phyloP scores from a whole-genome alignment of 2,888 invertebrate species.

The Meliscaeva auricollis region DNA sequence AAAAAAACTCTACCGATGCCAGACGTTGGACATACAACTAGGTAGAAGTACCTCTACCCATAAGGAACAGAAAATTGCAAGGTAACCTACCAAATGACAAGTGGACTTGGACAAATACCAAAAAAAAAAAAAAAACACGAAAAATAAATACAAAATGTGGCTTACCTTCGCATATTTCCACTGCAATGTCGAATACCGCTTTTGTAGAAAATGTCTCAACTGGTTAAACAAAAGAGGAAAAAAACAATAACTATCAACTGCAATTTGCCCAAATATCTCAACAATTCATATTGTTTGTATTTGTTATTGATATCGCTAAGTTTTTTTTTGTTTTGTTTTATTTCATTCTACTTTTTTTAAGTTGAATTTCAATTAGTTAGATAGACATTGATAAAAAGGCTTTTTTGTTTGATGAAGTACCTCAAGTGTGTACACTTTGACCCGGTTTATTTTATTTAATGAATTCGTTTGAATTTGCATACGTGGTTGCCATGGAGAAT shows the following conservation, averaged over 20 bases:
- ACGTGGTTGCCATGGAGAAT: slow-evolving; percentile 5
- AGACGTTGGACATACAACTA: slow-evolving; percentile 19
- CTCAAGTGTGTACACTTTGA: slow-evolving; percentile 56
- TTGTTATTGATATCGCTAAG: slow-evolving; percentile 31
- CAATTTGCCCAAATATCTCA: slow-evolving; percentile 33
- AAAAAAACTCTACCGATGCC: slow-evolving; percentile 22
- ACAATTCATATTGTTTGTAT: slow-evolving; percentile 29
- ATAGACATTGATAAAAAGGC: slow-evolving; percentile 7
- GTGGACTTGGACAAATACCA: slow-evolving; percentile 24
- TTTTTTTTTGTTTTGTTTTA: slow-evolving; percentile 31
- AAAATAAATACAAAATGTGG: slow-evolving; percentile 43
- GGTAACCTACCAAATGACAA: slow-evolving; percentile 46
- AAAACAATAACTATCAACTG: slow-evolving; percentile 34
- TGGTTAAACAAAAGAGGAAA: slow-evolving; percentile 25
- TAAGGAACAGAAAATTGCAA: slow-evolving; percentile 56
- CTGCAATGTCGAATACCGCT: slow-evolving; percentile 48
- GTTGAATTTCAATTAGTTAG: slow-evolving; percentile 49
- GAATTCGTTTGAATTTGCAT: slow-evolving; percentile 49
- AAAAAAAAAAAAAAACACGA: slow-evolving; percentile 9
- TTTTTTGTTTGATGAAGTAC: slow-evolving; percentile 50
- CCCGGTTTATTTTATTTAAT: slow-evolving; percentile 50
- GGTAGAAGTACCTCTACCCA: slow-evolving; percentile 24
- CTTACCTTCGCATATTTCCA: slow-evolving; percentile 53
- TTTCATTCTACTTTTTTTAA: background rate
- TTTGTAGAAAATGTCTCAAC: slow-evolving; percentile 22